Evolutionary conservation across 1,140 invertebrate genomes (phyloP), one percentile per base, ranked within the genome.

Genomic region (Trachymyrmex septentrionalis): DNA sequence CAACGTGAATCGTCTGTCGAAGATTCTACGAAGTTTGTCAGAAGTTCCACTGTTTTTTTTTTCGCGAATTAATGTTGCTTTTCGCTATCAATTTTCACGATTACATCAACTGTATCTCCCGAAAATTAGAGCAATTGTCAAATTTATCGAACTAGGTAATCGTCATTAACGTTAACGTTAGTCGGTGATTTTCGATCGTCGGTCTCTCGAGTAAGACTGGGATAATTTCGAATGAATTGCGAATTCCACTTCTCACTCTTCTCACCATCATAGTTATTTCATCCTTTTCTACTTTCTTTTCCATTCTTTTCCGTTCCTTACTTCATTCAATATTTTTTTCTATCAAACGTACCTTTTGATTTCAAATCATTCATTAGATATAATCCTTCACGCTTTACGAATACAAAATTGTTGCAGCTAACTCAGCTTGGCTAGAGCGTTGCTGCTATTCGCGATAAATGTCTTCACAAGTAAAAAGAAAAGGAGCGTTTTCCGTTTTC

Each of bases 401-500:
- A 7, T 19, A 66, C 38, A 44, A 10, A 9, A 44, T 66, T 53
- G 21, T 67, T 24, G 4, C 12, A 34, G 14, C 7, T n/a, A 71
- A 71, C 30, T 71, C 19, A 53, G 5, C 14, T 84, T 55, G 72
- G 27, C 24, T 21, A 38, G 38, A 38, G 38, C 34, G 72, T 53
- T 19, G 14, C 12, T 27, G 12, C 78, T 71, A 16, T 66, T 81
- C 30, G 30, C 14, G 19, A 21, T 38, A 81, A 81, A n/a, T 38
- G 30, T 57, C 12, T 5, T 82, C 12, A 12, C 69, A 24, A 50
- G 6, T n/a, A 75, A 61, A 48, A 38, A 78, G 87, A 92, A 91
- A 91, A 89, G 88, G 59, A 88, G 91, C 85, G 90, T 91, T 93
- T 94, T 92, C 92, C 88, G 91, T 93, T 94, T 94, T 94, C 91